Conservation (phyloP, 2,113 vertebrate genomes). For the Alethe castanea region DNA sequence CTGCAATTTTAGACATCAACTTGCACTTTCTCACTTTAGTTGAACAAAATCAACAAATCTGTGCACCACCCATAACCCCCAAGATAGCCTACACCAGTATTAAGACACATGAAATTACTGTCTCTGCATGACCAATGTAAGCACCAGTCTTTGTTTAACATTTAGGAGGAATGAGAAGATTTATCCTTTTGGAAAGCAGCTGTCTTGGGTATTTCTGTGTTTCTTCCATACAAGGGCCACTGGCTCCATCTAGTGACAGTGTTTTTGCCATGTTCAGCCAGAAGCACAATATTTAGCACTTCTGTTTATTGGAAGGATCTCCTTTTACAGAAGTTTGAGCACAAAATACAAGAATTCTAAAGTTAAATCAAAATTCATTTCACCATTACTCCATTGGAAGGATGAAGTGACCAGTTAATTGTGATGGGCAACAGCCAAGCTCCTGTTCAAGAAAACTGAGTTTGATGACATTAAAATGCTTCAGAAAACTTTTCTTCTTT, state of each 20-base stretch:
- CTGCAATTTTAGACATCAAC: neutral
- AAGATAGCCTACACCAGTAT: neutral
- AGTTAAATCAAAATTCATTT: neutral
- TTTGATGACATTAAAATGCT: neutral
- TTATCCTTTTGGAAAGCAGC: neutral
- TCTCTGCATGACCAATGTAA: neutral
- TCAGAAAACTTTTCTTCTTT: neutral
- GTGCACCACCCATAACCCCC: neutral
- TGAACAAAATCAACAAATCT: neutral
- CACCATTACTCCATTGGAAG: neutral
- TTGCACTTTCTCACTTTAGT: neutral
- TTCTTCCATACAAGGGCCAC: neutral
- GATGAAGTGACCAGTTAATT: neutral
- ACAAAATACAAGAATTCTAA: neutral
- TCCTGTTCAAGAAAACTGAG: neutral
- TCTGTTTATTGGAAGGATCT: neutral
- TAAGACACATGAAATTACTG: neutral
- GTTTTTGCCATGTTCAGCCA: neutral
- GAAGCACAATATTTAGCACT: neutral
- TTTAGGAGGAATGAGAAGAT: neutral
- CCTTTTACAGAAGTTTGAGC: neutral
- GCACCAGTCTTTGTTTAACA: neutral
- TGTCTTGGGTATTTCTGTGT: fast-evolving
- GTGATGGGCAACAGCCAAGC: neutral
- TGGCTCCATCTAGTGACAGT: constrained; percentile 35